Evolutionary conservation across 2,797 vertebrate species (phyloP).

Genomic region (Fistularia tabacaria): DNA sequence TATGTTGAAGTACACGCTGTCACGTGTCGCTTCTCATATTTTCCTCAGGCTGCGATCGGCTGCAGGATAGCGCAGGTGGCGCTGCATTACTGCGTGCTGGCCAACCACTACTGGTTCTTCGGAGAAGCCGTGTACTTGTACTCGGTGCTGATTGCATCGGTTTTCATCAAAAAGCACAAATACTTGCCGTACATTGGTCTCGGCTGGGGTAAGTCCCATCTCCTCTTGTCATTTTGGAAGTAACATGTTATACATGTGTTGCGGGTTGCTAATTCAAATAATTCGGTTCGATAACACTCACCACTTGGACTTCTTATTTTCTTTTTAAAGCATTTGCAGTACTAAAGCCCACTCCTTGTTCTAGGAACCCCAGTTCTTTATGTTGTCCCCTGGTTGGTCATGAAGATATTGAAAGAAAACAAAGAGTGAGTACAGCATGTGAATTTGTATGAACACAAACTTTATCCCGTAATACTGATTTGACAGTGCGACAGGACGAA

Average conservation of each 20-base stretch:
- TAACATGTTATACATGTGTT: too few species aligned
- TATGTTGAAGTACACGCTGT: not conserved
- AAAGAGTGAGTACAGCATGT: constrained; percentile 69
- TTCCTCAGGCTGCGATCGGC: constrained; percentile 74
- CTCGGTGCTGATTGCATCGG: constrained; percentile 80
- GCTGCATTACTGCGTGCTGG: constrained; percentile 85
- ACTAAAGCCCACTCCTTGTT: constrained; percentile 11
- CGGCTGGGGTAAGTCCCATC: constrained; percentile 77
- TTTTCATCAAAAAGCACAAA: constrained; percentile 79
- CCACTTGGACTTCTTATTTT: not conserved
- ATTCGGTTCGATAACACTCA: too few species aligned
- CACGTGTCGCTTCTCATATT: not conserved
- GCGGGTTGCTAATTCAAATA: too few species aligned
- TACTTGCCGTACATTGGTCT: constrained; percentile 79
- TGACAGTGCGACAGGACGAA: too few species aligned
- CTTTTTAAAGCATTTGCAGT: constrained; percentile 10
- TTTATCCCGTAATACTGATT: too few species aligned
- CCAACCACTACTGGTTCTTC: constrained; percentile 86
- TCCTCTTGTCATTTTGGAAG: not conserved
- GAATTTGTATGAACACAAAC: too few species aligned
- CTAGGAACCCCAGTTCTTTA: constrained; percentile 80
- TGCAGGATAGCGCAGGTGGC: constrained; percentile 77
- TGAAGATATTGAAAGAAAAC: constrained; percentile 82
- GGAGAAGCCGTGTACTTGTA: constrained; percentile 82
- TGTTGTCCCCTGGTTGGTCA: constrained; percentile 78